Evolutionary conservation across 2,113 vertebrate species (phyloP).

Genomic region (Pelodiscus sinensis): DNA sequence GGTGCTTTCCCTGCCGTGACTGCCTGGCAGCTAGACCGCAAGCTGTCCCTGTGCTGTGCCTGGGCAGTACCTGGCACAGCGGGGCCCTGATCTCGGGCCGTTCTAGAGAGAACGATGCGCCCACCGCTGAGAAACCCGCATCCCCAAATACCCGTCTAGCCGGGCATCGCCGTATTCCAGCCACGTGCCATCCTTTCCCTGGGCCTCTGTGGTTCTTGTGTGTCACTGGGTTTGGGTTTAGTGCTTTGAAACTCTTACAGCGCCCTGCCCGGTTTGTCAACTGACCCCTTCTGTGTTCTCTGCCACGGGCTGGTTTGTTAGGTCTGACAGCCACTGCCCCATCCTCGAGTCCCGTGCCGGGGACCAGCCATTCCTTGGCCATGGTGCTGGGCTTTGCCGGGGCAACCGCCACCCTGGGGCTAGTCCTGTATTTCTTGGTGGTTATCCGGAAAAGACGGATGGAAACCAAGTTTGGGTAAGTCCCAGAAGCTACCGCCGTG

Average conservation of each 20-base stretch:
- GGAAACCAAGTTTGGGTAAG: slow-evolving; percentile 87
- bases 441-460: slow-evolving; percentile 78
- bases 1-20: background rate
- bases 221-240: background rate
- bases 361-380: slow-evolving; percentile 72
- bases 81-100: background rate
- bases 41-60: background rate
- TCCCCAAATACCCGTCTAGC: background rate
- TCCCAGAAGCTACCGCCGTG: background rate
- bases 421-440: slow-evolving; percentile 81
- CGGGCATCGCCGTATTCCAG: too few relatives aligned
- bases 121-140: background rate
- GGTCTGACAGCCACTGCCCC: slow-evolving; percentile 75
- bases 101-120: background rate
- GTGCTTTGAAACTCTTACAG: background rate
- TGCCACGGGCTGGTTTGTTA: slow-evolving; percentile 55
- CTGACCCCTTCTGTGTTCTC: background rate
- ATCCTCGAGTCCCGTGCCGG: slow-evolving; percentile 80
- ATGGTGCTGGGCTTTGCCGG: slow-evolving; percentile 84
- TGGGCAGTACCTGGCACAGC: background rate
- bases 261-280: background rate
- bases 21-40: background rate
- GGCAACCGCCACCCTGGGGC: slow-evolving; percentile 76
- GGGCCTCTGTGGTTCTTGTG: accelerated
- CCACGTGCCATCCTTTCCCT: background rate